These are phyloP conservation scores for Melanostigma gelatinosum DNA, from an alignment of 2,113 vertebrate species.

Conservation along the genomic window DNA sequence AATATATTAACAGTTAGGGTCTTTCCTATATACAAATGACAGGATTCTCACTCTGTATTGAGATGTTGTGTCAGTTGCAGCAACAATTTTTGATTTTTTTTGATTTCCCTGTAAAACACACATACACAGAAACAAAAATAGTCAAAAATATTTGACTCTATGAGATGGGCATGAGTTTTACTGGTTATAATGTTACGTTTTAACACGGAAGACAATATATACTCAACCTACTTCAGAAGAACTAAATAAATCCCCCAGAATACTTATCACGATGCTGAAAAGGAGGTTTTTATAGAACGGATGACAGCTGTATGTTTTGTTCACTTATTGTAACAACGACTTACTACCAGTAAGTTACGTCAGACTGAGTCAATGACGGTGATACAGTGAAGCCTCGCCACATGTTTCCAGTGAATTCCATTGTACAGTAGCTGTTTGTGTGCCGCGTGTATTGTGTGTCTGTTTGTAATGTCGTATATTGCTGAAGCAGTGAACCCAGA, in stretches of 20 bases:
- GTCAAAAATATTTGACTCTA: not conserved
- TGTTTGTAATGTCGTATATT: not conserved
- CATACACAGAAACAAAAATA: not conserved
- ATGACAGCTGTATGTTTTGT: not conserved
- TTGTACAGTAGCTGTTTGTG: not conserved
- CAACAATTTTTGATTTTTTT: not conserved
- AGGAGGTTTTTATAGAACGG: not conserved
- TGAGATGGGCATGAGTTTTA: not conserved
- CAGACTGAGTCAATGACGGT: not conserved
- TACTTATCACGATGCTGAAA: not conserved
- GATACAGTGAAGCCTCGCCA: not conserved
- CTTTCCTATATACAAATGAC: not conserved
- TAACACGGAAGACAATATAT: not conserved
- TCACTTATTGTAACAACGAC: conserved; percentile 10
- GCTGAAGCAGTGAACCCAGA: not conserved
- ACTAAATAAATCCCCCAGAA: not conserved
- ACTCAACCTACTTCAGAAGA: not conserved
- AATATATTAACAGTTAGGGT: not conserved
- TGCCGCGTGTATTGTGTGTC: not conserved
- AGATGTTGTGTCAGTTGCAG: not conserved
- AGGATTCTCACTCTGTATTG: not conserved
- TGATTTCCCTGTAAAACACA: not conserved
- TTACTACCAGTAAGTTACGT: not conserved
- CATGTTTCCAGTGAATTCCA: conserved; percentile 5
- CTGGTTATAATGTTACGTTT: not conserved